Evolutionary conservation across 2,113 vertebrate genomes (phyloP).

Genomic region (Tyto alba): DNA sequence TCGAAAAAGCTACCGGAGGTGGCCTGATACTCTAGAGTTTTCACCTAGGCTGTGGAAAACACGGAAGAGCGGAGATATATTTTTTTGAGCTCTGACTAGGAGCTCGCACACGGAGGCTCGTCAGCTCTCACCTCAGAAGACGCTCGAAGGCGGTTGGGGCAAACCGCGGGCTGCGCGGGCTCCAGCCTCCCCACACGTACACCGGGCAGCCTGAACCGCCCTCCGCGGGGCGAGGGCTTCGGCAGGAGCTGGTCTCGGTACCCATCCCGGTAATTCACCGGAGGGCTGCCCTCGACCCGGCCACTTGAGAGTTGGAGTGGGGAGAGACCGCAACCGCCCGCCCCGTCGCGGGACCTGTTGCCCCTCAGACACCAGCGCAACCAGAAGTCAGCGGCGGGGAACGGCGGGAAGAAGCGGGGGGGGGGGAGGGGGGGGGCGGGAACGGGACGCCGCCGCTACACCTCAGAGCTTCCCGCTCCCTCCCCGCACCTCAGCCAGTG

Average conservation of each 20-base stretch:
- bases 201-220: not conserved
- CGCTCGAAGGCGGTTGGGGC: rapidly evolving
- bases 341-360: not conserved
- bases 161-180: not conserved
- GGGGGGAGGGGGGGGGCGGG: no score
- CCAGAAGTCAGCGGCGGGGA: not conserved
- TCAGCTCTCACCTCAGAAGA: not conserved
- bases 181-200: no score
- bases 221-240: rapidly evolving
- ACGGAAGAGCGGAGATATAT: rapidly evolving
- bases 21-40: rapidly evolving
- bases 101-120: not conserved
- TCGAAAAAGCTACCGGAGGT: rapidly evolving
- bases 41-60: not conserved
- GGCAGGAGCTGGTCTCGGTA: not conserved
- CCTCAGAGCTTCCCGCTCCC: not conserved
- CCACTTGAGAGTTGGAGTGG: no score
- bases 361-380: not conserved
- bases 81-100: rapidly evolving
- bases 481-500: not conserved
- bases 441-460: not conserved
- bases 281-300: not conserved
- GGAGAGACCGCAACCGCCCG: not conserved
- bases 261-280: not conserved
- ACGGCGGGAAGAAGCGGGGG: no score